Evolutionary conservation across 1,140 invertebrate genomes (phyloP), one percentile per base, ranked within the genome.

Genomic region (Phthorimaea operculella): DNA sequence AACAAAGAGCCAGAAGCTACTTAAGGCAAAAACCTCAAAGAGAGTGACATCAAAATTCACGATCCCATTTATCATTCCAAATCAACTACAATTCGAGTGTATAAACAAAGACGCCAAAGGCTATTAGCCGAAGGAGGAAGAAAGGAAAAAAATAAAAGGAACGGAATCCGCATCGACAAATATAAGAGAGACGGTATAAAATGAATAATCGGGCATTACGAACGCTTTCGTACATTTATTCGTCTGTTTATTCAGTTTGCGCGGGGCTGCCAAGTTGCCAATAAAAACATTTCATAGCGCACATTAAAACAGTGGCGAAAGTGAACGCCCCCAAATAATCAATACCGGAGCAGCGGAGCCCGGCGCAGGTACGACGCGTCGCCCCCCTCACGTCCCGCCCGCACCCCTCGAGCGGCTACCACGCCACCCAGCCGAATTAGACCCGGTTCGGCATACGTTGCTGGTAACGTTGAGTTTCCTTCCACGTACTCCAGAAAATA

Each of bases 251-350:
- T 68, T 59, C 59, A 33, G 21, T 50, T 47, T 47, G 44, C 47
- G 58, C 52, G 58, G 55, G 53, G 55, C 56, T 56, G 70, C 68
- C 65, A 65, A 74, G 69, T 70, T 66, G 65, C 70, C 76, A 81
- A 79, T 81, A 77, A 83, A 80, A 83, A 77, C 78, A 75, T 77
- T 79, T 79, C 75, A 79, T 76, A 73, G 74, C 68, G 60, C 63
- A 64, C 73, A 80, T 83, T 83, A 78, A 79, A 83, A 83, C 78
- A 79, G 70, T 80, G 76, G 77, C 74, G 80, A 83, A 83, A 83
- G 80, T 83, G 79, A 79, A 78, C 75, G 73, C 66, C 65, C 59
- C 48, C 63, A 72, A 79, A 83, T 83, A 83, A 83, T 83, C 80
- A 82, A 83, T 83, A 83, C 78, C 65, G 53, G 56, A 57, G 63